These are phyloP conservation scores for Charanyca ferruginea DNA, from an alignment of 2,888 invertebrate species.

Conservation along the genomic window DNA sequence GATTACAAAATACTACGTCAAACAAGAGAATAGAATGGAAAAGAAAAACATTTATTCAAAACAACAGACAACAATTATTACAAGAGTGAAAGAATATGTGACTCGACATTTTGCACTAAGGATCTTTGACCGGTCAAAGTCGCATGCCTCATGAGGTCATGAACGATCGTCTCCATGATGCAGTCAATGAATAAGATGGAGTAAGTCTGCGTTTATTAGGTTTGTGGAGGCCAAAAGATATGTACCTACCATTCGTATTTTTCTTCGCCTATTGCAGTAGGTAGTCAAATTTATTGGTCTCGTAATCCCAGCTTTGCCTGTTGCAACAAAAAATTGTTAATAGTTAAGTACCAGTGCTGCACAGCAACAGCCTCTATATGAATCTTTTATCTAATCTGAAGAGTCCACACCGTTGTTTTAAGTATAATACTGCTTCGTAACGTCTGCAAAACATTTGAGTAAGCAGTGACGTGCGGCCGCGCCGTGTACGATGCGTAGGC, in stretches of 20 bases:
- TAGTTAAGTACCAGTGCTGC: conserved; percentile 18
- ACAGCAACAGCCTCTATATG: conserved; percentile 26
- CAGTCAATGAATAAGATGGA: too few relatives aligned
- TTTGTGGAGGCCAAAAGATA: background rate
- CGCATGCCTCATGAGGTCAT: conserved; percentile 19
- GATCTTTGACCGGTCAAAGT: background rate
- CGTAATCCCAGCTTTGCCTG: background rate
- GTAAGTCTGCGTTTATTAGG: background rate
- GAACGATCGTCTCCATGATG: too few relatives aligned
- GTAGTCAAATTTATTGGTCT: background rate
- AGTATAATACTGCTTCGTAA: conserved; percentile 48
- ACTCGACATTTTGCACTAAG: background rate
- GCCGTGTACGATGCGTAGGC: conserved; percentile 34
- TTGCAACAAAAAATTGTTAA: background rate
- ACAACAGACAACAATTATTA: background rate
- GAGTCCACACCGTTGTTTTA: conserved; percentile 29
- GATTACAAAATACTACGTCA: background rate
- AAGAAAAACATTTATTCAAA: background rate
- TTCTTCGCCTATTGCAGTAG: background rate
- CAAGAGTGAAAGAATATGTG: background rate
- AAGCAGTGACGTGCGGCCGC: conserved; percentile 41
- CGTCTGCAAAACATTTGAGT: conserved; percentile 57
- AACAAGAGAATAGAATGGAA: background rate
- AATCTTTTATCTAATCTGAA: conserved; percentile 62
- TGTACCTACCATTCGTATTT: too few relatives aligned